phyloP scores from a whole-genome alignment of 1,140 invertebrate genomes.

The Dufourea novaeangliae region DNA sequence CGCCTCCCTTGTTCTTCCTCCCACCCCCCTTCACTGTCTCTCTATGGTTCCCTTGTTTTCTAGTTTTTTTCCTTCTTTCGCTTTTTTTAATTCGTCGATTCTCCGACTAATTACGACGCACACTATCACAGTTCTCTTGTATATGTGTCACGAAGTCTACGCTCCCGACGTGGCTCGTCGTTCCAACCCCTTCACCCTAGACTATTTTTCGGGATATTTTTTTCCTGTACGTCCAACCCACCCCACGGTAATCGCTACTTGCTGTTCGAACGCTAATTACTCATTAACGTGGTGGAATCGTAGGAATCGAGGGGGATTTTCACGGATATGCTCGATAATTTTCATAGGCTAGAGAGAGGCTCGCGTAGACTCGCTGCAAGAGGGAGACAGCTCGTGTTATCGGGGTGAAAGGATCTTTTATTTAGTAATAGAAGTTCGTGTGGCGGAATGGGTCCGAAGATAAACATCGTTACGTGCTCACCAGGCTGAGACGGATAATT shows the following conservation, averaged over 20 bases:
- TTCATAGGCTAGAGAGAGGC: slow-evolving; percentile 11
- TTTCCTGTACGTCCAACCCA: not conserved
- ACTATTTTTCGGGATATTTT: slow-evolving; percentile 17
- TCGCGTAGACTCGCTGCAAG: not conserved
- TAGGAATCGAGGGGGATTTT: slow-evolving; percentile 32
- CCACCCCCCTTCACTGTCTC: not conserved
- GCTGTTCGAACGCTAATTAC: slow-evolving; percentile 43
- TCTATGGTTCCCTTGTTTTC: not conserved
- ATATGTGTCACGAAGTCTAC: too few relatives aligned
- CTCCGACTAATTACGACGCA: slow-evolving; percentile 12
- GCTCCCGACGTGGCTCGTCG: not conserved
- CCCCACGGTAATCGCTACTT: slow-evolving; percentile 23
- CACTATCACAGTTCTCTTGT: not conserved
- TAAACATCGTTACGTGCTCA: slow-evolving; percentile 51
- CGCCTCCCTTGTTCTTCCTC: not conserved
- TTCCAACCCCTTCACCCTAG: not conserved
- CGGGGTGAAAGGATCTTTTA: slow-evolving; percentile 53
- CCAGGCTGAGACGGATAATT: slow-evolving; percentile 37
- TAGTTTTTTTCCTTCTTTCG: not conserved
- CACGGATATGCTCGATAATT: slow-evolving; percentile 27
- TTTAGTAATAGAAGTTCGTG: slow-evolving; percentile 52
- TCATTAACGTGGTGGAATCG: slow-evolving; percentile 43
- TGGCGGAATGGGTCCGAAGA: slow-evolving; percentile 42
- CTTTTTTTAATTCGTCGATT: slow-evolving; percentile 2
- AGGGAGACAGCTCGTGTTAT: slow-evolving; percentile 29